Base-by-base conservation (phyloP, 1,140 invertebrate species). In the Hyposmocoma kahamanoa region DNA sequence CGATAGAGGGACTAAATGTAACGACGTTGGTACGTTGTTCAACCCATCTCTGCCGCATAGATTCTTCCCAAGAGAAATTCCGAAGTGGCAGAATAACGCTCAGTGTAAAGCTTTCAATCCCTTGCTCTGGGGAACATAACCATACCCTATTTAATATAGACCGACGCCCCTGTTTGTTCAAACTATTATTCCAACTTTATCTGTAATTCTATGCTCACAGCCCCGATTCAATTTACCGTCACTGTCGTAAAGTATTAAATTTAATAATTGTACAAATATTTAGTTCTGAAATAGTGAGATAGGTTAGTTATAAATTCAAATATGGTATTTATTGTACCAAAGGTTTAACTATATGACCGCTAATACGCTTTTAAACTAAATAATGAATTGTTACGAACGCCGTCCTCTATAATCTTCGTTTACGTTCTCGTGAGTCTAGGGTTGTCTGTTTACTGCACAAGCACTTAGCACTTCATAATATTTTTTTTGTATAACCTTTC, bases 41-140 rank as follows among this genome's bases (percentile, higher is more conserved):
- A 24, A 58, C 21, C 56, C 42, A 54, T 53, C 28, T 34, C 43
- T 50, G 49, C 15, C 50, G 22, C 24, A 26, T 26, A 26, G 44
- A 54, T 59, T 51, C 47, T 53, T 54, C 56, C 47, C 51, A 26
- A 11, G 56, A 59, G 56, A 50, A 54, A 59, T 54, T 54, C 44
- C 44, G 48, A 45, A 54, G 51, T 59, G 42, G 34, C 56, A 22
- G 51, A 48, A 49, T 52, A 46, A 51, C 56, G 43, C 47, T 59
- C 47, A 47, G 45, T 36, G 45, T 51, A 54, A 26, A 26, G 51
- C 56, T 53, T 59, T 59, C 47, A 53, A 58, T 58, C 56, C 47
- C 13, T 15, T 22, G 42, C 41, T 38, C 44, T 50, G 42, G 18
- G 20, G 18, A 26, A 26, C 11, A 11, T 5, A 26, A 26, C 11